Base-by-base conservation (phyloP, 2,888 invertebrate genomes). In the Norana najaformis region DNA sequence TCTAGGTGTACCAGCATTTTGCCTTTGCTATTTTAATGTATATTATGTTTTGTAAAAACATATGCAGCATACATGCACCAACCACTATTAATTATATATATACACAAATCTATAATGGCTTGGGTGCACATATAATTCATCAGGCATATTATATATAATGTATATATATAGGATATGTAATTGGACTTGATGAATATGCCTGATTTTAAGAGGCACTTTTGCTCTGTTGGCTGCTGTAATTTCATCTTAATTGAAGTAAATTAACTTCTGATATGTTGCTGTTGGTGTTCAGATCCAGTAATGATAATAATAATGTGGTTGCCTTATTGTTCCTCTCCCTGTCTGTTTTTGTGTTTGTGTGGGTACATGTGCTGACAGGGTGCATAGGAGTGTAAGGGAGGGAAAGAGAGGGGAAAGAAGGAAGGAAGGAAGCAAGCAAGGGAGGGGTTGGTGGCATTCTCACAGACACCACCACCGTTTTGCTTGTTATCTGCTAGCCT, bases 11-110 rank as follows among this genome's bases (percentile, higher is more conserved):
- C 69, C 69, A 69, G 69, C 69, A n/a, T 69, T 69, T 69, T n/a
- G 69, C 69, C 69, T 69, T 13, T 69, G 69, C 69, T 69, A 69
- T 69, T 69, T 69, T 69, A 69, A 69, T 69, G 69, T 16, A n/a
- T 69, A 69, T 69, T 69, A 69, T 69, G 69, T 69, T 69, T 69
- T 69, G 69, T 69, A 69, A 69, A 47, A 69, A 69, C 69, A 69
- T 69, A 69, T 69, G 69, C 69, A n/a, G 69, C 69, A 69, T n/a
- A 8, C 69, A n/a, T n/a, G 69, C 69, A 69, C 5, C 69, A n/a
- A 69, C 69, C 69, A 69, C 69, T 30, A 69, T 69, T 69, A 69
- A 69, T 69, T 85, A 85, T 85, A 85, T 85, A 85, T 82, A 82
- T 82, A 85, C 35, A 85, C 20, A 83, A n/a, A 85, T 85, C 35